Percentiles rank a stretch among this genome's conserved stretches.
Evolutionary conservation across 2,113 vertebrate species (phyloP).

Genomic region (Sylvia atricapilla): DNA sequence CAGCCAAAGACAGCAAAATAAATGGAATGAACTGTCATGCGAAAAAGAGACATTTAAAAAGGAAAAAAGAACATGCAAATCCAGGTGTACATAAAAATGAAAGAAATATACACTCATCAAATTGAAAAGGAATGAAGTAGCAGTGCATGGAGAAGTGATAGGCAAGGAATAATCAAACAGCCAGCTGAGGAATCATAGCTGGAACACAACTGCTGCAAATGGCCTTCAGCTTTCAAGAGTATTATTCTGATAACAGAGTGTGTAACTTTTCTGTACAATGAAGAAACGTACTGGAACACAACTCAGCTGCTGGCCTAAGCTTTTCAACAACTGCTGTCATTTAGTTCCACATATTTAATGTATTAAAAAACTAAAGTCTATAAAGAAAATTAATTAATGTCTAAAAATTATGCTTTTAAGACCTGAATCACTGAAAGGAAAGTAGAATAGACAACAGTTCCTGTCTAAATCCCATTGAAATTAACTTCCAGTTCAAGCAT

Average conservation of each 20-base stretch:
- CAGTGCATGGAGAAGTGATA: neutral
- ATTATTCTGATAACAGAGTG: neutral
- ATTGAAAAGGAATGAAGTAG: neutral
- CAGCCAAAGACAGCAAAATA: neutral
- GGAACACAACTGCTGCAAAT: neutral
- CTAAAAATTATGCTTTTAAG: neutral
- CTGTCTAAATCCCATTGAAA: neutral
- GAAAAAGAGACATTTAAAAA: neutral
- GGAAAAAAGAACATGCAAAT: neutral
- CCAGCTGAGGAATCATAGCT: neutral
- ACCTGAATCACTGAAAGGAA: neutral
- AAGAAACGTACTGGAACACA: neutral
- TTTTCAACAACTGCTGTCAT: neutral
- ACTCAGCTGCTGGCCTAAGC: neutral
- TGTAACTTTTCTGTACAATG: neutral
- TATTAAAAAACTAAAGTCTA: neutral
- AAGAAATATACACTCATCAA: neutral
- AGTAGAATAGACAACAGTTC: neutral
- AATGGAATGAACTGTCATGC: neutral
- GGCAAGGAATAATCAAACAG: neutral
- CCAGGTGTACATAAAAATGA: neutral
- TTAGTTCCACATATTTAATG: neutral
- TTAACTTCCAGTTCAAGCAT: neutral
- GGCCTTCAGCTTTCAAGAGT: neutral
- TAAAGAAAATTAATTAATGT: neutral